Evolutionary conservation across 2,888 invertebrate species (phyloP).

Genomic region (Odontothrips loti): DNA sequence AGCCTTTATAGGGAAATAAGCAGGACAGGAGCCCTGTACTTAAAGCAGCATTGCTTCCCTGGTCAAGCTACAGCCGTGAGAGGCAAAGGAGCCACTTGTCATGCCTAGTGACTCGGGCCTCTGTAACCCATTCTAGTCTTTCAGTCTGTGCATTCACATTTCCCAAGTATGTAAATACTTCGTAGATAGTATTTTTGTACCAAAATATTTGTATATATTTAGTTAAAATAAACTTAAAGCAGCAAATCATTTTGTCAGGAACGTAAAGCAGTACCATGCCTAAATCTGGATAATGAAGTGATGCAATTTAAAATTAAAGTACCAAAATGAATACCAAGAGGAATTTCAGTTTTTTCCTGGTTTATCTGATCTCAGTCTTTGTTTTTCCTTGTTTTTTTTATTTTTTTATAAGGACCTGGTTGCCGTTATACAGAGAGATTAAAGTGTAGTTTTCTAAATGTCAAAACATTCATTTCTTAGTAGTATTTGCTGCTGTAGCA

Average conservation of each 20-base stretch:
- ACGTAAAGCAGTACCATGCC: conserved; percentile 1
- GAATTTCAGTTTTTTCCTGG: neutral
- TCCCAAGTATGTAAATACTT: conserved; percentile 14
- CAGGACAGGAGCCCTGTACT: conserved; percentile 15
- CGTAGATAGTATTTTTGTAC: conserved; percentile 26
- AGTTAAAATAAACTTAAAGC: conserved; percentile 13
- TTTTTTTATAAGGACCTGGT: neutral
- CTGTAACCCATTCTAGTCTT: conserved; percentile 20
- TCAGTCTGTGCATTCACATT: conserved; percentile 23
- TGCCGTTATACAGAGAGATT: neutral
- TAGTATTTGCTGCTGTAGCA: neutral
- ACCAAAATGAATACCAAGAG: conserved; percentile 3
- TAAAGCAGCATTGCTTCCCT: conserved; percentile 9
- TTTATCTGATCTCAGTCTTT: conserved; percentile 15
- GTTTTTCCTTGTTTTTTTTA: too few relatives aligned
- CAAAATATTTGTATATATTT: conserved; percentile 25
- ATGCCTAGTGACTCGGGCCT: neutral
- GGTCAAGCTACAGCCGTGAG: conserved; percentile 9
- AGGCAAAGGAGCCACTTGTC: neutral
- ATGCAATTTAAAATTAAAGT: neutral
- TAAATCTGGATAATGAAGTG: neutral
- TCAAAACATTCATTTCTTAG: neutral
- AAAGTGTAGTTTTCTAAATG: neutral
- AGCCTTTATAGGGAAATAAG: neutral
- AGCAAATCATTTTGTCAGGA: conserved; percentile 10